Evolutionary conservation across 2,113 vertebrate genomes (phyloP).

Genomic region (Aix galericulata): DNA sequence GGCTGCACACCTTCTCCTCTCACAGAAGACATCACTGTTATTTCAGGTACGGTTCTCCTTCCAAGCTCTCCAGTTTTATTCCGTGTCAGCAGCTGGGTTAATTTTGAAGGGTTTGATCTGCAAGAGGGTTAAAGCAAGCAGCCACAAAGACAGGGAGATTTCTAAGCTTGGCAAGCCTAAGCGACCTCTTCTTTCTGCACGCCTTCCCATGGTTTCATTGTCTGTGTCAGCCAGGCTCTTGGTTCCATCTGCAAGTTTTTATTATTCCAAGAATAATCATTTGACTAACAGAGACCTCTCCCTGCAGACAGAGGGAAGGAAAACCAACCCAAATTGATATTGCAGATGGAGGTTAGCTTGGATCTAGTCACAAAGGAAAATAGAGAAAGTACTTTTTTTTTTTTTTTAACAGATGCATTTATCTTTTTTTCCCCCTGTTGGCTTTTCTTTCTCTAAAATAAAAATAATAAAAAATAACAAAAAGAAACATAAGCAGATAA

Average conservation of each 20-base stretch:
- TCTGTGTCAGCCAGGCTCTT: constrained; percentile 1
- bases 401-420: neutral
- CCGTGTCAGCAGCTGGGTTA: neutral
- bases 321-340: neutral
- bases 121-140: neutral
- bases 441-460: neutral
- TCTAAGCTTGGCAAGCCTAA: neutral
- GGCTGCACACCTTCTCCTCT: neutral
- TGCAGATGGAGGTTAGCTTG: constrained; percentile 9
- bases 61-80: neutral
- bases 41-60: neutral
- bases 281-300: constrained; percentile 44
- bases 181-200: neutral
- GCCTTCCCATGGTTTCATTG: constrained; percentile 32
- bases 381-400: neutral
- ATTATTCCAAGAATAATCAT: constrained; percentile 37
- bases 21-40: neutral
- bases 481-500: neutral
- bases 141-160: neutral
- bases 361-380: neutral
- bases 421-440: fast-evolving
- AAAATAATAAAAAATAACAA: too few species aligned
- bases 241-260: constrained; percentile 60
- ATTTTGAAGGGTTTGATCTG: neutral
- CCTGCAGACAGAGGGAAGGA: constrained; percentile 16